Evolutionary conservation across 1,140 invertebrate genomes (phyloP), one percentile per base, ranked within the genome.

Genomic region (Magallana ariakensis): DNA sequence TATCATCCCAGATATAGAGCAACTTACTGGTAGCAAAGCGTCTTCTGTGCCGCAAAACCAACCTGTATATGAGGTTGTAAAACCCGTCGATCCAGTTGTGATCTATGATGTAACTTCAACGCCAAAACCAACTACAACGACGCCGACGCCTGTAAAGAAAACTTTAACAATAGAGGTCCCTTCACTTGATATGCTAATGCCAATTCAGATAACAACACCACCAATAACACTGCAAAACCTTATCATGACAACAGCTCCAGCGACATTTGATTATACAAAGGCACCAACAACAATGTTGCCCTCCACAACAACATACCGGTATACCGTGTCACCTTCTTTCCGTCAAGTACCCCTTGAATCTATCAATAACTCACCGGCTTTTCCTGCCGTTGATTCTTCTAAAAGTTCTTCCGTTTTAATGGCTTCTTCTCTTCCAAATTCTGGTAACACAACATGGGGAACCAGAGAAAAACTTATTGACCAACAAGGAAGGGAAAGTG

Each of bases 391-490:
- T 62, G 66, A 75, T 10, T 26, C 19, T 26, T 15, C 66, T 75
- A 75, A 75, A 75, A 19, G 22, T 11, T 26, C 22, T 7, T 10
- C 66, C 15, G 22, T 22, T 62, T 62, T 19, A 16, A 16, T 62
- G 16, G 58, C 58, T 7, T 62, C 58, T 4, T 13, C 19, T 46
- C 19, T 75, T 26, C 66, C 66, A 26, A 75, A 33, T 26, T 3
- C 22, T 4, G 66, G 19, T 2, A 75, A 75, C 10, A 13, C 19
- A 75, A 33, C 66, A 4, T 75, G 66, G 66, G 66, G 66, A 7
- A 26, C 66, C 66, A 75, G 33, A 13, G 66, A 75, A 75, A 75
- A 26, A 75, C 22, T 75, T 19, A 75, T 75, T 75, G 66, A 75
- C 15, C 66, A 75, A 13, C 66, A 75, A 75, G 66, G 66, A 13